These are phyloP conservation scores for Acanthurus tractus DNA, from an alignment of 2,797 vertebrate species.

Conservation along the genomic window DNA sequence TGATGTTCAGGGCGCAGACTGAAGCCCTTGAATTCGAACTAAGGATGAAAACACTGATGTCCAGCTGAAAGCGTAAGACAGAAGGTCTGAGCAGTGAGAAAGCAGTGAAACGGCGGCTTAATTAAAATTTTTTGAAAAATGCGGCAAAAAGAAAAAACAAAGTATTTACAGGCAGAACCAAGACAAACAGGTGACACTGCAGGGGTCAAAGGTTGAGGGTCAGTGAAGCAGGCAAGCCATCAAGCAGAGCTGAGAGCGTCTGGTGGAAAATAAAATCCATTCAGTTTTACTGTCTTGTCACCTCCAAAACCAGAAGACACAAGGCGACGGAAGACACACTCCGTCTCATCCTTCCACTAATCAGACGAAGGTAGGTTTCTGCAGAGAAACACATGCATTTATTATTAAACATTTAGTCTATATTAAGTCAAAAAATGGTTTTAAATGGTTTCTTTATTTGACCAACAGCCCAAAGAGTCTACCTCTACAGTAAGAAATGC, in stretches of 20 bases:
- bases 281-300: background rate
- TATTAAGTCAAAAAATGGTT: too few species aligned
- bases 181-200: background rate
- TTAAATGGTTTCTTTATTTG: too few species aligned
- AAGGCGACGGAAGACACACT: conserved; percentile 13
- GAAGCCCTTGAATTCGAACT: conserved; percentile 20
- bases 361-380: conserved; percentile 63
- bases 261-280: conserved; percentile 17
- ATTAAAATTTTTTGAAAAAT: conserved; percentile 8
- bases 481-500: too few species aligned
- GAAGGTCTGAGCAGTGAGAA: conserved; percentile 25
- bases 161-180: conserved; percentile 13
- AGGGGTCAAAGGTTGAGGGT: conserved; percentile 41
- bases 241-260: conserved; percentile 9
- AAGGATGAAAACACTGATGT: conserved; percentile 1
- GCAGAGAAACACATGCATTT: background rate
- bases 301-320: conserved; percentile 11
- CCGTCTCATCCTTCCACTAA: conserved; percentile 9
- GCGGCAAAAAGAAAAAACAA: conserved; percentile 9
- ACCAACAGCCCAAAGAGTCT: too few species aligned
- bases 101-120: background rate
- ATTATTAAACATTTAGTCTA: too few species aligned
- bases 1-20: conserved; percentile 20
- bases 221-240: background rate
- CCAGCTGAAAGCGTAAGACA: conserved; percentile 21